Evolutionary conservation across 2,113 vertebrate genomes (phyloP).

Genomic region (Lophius piscatorius): DNA sequence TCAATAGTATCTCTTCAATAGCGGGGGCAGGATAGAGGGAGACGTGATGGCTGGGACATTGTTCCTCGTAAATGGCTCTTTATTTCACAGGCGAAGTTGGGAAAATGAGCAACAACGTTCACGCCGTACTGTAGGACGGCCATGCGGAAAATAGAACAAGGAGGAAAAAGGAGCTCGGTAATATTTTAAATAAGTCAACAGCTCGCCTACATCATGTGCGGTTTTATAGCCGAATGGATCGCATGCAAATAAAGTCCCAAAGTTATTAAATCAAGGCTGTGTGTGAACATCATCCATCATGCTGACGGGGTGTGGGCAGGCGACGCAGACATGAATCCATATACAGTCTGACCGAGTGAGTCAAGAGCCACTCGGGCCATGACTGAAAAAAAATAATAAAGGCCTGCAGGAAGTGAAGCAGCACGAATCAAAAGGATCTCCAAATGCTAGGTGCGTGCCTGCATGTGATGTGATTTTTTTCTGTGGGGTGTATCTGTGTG

Average conservation of each 20-base stretch:
- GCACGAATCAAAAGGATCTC: slow-evolving; percentile 40
- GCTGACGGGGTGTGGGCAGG: slow-evolving; percentile 36
- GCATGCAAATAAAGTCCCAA: slow-evolving; percentile 62
- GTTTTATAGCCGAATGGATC: slow-evolving; percentile 60
- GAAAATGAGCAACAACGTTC: slow-evolving; percentile 54
- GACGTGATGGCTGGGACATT: slow-evolving; percentile 61
- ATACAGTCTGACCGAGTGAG: slow-evolving; percentile 37
- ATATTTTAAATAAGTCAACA: slow-evolving; percentile 40
- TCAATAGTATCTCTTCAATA: slow-evolving; percentile 73
- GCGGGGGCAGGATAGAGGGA: slow-evolving; percentile 50
- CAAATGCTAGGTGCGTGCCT: slow-evolving; percentile 24
- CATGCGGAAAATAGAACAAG: slow-evolving; percentile 68
- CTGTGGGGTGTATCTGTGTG: slow-evolving; percentile 9
- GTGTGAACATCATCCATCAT: slow-evolving; percentile 68
- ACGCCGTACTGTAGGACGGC: slow-evolving; percentile 12
- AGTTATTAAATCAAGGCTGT: slow-evolving; percentile 61
- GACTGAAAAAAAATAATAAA: slow-evolving; percentile 19
- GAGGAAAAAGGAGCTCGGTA: slow-evolving; percentile 48
- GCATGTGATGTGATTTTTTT: not conserved
- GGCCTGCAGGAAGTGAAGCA: slow-evolving; percentile 2
- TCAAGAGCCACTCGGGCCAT: slow-evolving; percentile 43
- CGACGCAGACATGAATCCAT: slow-evolving; percentile 53
- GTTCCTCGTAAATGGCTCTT: slow-evolving; percentile 73
- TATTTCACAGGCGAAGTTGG: slow-evolving; percentile 69
- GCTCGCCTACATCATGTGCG: slow-evolving; percentile 42